Evolutionary conservation across 2,113 vertebrate species (phyloP).

Genomic region (Passer montanus): DNA sequence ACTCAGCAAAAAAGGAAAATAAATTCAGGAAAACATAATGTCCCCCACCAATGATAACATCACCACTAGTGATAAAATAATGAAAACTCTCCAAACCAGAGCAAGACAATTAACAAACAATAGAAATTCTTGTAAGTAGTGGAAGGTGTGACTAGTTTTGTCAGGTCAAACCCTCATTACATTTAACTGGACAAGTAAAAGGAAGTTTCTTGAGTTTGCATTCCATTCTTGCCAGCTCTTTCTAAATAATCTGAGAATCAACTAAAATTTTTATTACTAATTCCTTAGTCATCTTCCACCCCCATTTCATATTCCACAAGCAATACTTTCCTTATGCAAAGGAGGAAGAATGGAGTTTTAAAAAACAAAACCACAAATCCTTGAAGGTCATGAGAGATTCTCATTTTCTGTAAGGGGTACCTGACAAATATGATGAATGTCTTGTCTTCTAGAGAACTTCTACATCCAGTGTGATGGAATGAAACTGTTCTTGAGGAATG

Average conservation of each 20-base stretch:
- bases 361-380: neutral
- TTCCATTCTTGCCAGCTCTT: neutral
- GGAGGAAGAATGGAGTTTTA: neutral
- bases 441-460: neutral
- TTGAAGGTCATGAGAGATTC: neutral
- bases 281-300: neutral
- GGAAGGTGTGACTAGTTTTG: neutral
- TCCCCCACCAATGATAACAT: rapidly evolving
- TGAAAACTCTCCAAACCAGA: neutral
- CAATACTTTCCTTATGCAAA: neutral
- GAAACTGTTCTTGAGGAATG: neutral
- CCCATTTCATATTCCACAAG: neutral
- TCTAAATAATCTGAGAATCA: neutral
- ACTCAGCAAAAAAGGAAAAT: neutral
- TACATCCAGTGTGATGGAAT: neutral
- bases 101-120: neutral
- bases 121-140: neutral
- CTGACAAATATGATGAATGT: neutral
- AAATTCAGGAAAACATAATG: neutral
- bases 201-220: neutral
- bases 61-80: neutral
- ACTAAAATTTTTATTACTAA: neutral
- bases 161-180: neutral
- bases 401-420: neutral
- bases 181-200: neutral